These are phyloP conservation scores for Campoplex capitator DNA, from an alignment of 2,888 invertebrate genomes.

Conservation along the genomic window DNA sequence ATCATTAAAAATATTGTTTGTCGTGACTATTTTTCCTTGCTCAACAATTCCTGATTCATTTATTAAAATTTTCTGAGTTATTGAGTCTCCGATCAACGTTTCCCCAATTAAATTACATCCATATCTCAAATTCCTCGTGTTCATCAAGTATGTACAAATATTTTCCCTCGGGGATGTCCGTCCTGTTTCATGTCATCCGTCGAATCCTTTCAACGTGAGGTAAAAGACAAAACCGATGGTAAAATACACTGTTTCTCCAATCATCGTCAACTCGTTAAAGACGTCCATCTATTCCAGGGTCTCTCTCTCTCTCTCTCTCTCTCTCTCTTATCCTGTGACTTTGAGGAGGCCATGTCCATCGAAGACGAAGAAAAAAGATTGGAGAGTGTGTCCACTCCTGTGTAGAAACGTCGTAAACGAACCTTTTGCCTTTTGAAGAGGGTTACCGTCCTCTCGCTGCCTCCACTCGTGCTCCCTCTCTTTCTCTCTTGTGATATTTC, in stretches of 20 bases:
- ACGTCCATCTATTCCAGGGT: conserved; percentile 72
- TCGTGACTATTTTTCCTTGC: background rate
- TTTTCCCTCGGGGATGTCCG: background rate
- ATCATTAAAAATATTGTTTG: background rate
- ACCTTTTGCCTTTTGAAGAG: conserved; percentile 65
- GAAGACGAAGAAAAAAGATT: conserved; percentile 33
- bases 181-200: conserved; percentile 25
- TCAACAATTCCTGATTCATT: background rate
- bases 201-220: conserved; percentile 25
- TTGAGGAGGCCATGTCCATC: conserved; percentile 57
- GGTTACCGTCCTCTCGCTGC: conserved; percentile 47
- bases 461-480: conserved; percentile 18
- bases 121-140: conserved; percentile 21
- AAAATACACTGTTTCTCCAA: conserved; percentile 67
- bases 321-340: conserved; percentile 30
- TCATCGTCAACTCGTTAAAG: conserved; percentile 78
- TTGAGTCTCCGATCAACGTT: background rate
- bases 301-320: conserved; percentile 28
- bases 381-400: conserved; percentile 48
- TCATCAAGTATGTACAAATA: conserved; percentile 17
- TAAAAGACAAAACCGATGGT: conserved; percentile 38
- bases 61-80: background rate
- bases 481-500: conserved; percentile 14
- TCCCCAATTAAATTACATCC: conserved; percentile 24
- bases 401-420: conserved; percentile 62